Evolutionary conservation across 2,797 vertebrate species (phyloP), one percentile per base, ranked within the genome.

Genomic region (Telmatherina bonti): DNA sequence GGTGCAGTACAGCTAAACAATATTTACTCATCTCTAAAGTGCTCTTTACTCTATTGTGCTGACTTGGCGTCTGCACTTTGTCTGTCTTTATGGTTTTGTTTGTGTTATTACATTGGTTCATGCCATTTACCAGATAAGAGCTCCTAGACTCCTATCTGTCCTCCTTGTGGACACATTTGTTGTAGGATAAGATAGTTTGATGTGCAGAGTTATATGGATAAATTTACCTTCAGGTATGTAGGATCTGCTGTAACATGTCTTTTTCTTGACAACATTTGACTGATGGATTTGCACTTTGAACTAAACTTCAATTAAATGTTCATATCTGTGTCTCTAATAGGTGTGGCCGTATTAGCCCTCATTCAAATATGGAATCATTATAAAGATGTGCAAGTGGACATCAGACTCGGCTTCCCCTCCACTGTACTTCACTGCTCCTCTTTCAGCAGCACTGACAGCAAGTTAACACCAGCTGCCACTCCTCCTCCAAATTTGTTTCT

Each of bases 91-190:
- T 71, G 61, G 52, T 66, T 63, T 38, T 67, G n/a, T 76, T 74
- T 30, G 35, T 24, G 20, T 9, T n/a, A 11, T 47, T 47, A 47
- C 11, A 33, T 3, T 18, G 15, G 20, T 70, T 27, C 30, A 45
- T 67, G 73, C 72, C 58, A 72, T 74, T 81, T 76, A 82, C 24
- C 72, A 65, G 66, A 84, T 83, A 68, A 81, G 41, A 81, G 33
- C 61, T 45, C 35, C 57, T 59, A 35, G 54, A 5, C 58, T 38
- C 33, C 5, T n/a, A n/a, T n/a, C 29, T 53, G 26, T 47, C 56
- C n/a, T n/a, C n/a, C n/a, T 72, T 43, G 38, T 74, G 64, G 60
- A n/a, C n/a, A 7, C 52, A 53, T 10, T 29, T 65, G 36, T 11
- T 45, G 35, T 36, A 49, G 24, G 65, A 54, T 24, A 10, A 20